Base-by-base conservation (phyloP, 2,888 invertebrate genomes). In the Lasiommata megera region DNA sequence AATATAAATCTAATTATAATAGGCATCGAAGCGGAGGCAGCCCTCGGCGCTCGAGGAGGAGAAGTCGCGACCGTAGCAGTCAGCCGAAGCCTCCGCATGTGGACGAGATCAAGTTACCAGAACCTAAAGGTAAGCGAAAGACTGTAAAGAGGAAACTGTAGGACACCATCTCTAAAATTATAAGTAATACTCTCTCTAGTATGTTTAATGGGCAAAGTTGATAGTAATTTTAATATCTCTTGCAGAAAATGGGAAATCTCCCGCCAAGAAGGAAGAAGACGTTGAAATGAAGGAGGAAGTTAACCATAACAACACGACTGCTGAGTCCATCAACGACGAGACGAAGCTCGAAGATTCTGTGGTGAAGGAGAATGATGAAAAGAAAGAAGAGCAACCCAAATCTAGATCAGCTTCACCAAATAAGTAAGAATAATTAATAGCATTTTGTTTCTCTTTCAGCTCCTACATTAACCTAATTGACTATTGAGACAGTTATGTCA, bases 21-120 rank as follows among this genome's bases (percentile, higher is more conserved):
- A 86, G 88, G 69, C 88, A 89, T 68, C 86, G 88, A 69, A 88
- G 87, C 59, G 87, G 89, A 29, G 85, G 85, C 63, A 88, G 88
- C 61, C 88, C 89, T 47, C 80, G 86, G 11, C 84, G 88, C 1
- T 84, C 88, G 9, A 72, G 84, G 28, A 69, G 83, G 16, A 80
- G 82, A 65, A 83, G 82, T 65, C 80, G 80, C 18, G 81, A 82
- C 66, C 79, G 81, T 67, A 76, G 73, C 64, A 77, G 78, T 61
- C 76, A 74, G 16, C 67, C 79, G 44, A 79, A 79, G 63, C 70
- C 74, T 59, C 67, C 79, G 3, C 79, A 79, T 47, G 76, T 76
- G 6, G 88, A 88, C 3, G 88, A 88, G 1, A 73, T 70, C 53
- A 87, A 87, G 67, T 51, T 77, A 63, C 71, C 79, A 1, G 88